phyloP scores from a whole-genome alignment of 2,888 invertebrate species.

The Troides oblongomaculatus region DNA sequence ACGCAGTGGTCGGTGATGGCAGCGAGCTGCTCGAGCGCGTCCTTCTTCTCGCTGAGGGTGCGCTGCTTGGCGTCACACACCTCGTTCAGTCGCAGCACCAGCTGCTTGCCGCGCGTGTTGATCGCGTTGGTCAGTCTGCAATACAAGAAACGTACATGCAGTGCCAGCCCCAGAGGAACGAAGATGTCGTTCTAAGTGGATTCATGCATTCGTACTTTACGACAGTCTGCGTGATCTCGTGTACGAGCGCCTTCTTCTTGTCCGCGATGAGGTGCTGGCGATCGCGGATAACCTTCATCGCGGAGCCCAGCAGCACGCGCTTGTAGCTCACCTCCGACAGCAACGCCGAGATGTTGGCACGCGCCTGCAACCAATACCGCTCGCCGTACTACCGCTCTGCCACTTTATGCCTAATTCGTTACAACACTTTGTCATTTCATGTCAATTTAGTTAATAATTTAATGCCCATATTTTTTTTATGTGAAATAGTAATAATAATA shows the following conservation, averaged over 20 bases:
- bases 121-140: constrained; percentile 88
- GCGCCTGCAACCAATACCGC: constrained; percentile 73
- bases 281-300: constrained; percentile 90
- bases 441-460: no score
- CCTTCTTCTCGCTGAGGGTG: constrained; percentile 90
- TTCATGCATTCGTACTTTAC: constrained; percentile 83
- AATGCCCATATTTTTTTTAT: no score
- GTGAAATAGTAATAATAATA: no score
- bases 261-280: constrained; percentile 91
- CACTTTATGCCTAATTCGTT: no score
- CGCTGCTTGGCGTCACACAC: constrained; percentile 85
- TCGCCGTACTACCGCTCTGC: constrained; percentile 60
- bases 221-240: constrained; percentile 93
- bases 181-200: neutral
- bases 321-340: constrained; percentile 83
- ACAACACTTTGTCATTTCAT: no score
- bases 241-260: constrained; percentile 90
- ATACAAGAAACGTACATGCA: neutral
- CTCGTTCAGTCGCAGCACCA: constrained; percentile 89
- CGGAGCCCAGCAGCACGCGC: constrained; percentile 86
- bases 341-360: constrained; percentile 60
- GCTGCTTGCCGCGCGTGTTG: constrained; percentile 89
- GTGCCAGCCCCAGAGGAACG: neutral
- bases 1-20: constrained; percentile 94
- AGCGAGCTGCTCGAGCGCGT: constrained; percentile 89